Conservation (phyloP, 2,797 vertebrate genomes). For the Ctenosaura bakeri region DNA sequence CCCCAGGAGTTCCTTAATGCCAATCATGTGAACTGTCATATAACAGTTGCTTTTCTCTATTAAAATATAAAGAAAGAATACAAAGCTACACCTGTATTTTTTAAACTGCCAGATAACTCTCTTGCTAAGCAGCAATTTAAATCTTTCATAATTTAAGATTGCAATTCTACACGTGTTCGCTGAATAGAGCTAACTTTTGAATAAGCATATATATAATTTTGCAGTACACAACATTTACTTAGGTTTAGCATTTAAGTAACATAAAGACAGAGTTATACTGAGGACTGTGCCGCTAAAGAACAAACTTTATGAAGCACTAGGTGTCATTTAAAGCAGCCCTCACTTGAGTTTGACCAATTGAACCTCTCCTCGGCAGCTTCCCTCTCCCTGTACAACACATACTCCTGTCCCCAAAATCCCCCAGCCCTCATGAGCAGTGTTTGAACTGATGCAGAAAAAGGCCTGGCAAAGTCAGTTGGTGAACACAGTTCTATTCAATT, state of each 20-base stretch:
- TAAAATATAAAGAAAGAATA: neutral
- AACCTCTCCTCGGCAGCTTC: neutral
- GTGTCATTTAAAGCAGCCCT: neutral
- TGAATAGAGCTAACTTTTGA: too few relatives aligned
- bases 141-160: neutral
- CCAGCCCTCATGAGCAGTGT: neutral
- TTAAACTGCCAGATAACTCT: neutral
- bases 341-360: neutral
- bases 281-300: neutral
- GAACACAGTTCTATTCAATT: too few relatives aligned
- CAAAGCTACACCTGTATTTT: neutral
- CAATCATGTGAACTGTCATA: neutral
- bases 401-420: neutral
- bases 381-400: neutral
- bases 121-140: too few relatives aligned
- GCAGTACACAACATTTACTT: neutral
- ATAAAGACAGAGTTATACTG: neutral
- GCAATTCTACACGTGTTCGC: too few relatives aligned
- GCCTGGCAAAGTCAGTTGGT: too few relatives aligned
- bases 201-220: neutral
- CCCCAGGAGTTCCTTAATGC: neutral
- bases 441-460: too few relatives aligned
- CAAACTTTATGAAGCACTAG: neutral
- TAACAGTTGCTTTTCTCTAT: neutral
- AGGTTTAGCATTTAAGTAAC: neutral